phyloP scores from a whole-genome alignment of 2,113 vertebrate species.

The Daphoenositta chrysoptera region DNA sequence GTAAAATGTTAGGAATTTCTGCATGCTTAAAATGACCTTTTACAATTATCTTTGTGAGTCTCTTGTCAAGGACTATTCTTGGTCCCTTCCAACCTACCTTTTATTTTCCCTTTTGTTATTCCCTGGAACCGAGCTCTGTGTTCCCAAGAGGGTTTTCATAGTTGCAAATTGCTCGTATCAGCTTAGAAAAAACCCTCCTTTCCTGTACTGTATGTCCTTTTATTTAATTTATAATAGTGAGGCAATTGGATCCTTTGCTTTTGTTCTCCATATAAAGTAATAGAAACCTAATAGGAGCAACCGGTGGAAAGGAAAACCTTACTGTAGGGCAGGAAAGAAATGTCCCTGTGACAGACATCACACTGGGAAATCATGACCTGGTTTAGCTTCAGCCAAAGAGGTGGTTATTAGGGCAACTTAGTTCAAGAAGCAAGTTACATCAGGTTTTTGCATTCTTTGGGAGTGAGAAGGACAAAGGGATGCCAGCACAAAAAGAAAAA shows the following conservation, averaged over 20 bases:
- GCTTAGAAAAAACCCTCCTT: background rate
- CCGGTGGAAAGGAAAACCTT: background rate
- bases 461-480: background rate
- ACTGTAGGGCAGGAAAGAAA: background rate
- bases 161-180: background rate
- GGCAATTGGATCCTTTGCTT: slow-evolving; percentile 22
- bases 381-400: slow-evolving; percentile 9
- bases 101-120: slow-evolving; percentile 6
- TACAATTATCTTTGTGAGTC: background rate
- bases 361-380: background rate
- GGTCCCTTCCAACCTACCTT: background rate
- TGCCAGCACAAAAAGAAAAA: background rate
- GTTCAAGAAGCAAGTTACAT: slow-evolving; percentile 18
- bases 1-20: background rate
- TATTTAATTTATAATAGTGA: slow-evolving; percentile 14
- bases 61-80: background rate
- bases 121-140: background rate
- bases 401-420: background rate
- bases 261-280: slow-evolving; percentile 35
- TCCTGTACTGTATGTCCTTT: background rate
- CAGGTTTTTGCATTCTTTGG: slow-evolving; percentile 24
- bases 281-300: slow-evolving; percentile 33
- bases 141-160: background rate
- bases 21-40: background rate
- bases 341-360: background rate